phyloP scores from a whole-genome alignment of 2,888 invertebrate genomes.

The Patella pellucida region DNA sequence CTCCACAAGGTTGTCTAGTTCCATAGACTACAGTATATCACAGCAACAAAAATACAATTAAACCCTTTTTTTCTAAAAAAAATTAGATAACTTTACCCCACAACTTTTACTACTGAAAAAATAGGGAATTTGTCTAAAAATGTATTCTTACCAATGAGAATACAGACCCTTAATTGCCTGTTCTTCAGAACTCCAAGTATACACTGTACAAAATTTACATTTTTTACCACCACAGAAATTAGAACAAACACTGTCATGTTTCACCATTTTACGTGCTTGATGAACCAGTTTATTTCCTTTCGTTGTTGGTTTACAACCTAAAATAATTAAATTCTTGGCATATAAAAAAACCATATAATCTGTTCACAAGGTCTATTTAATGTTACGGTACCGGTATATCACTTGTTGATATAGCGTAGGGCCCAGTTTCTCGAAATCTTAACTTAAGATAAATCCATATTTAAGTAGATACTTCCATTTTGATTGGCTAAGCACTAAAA shows the following conservation, averaged over 20 bases:
- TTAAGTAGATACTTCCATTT: too few relatives aligned
- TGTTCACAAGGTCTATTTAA: neutral
- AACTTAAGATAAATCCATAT: too few relatives aligned
- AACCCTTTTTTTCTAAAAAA: too few relatives aligned
- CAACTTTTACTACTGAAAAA: too few relatives aligned
- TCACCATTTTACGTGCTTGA: conserved; percentile 73
- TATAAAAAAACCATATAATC: neutral
- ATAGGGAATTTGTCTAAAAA: too few relatives aligned
- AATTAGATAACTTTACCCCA: too few relatives aligned
- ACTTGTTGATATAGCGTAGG: neutral
- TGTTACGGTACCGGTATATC: neutral
- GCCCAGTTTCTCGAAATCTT: too few relatives aligned
- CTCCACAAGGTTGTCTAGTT: too few relatives aligned
- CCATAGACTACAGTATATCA: too few relatives aligned
- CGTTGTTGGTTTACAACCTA: conserved; percentile 53
- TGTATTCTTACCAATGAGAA: conserved; percentile 82
- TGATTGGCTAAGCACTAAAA: too few relatives aligned
- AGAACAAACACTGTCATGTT: conserved; percentile 82
- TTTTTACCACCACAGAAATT: conserved; percentile 87
- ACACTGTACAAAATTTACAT: conserved; percentile 83
- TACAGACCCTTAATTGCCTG: conserved; percentile 85
- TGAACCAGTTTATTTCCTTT: conserved; percentile 66
- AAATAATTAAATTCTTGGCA: conserved; percentile 6
- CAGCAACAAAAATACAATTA: too few relatives aligned
- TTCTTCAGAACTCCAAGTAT: conserved; percentile 75